A percentile compares a stretch with the other conserved stretches of the same genome.
Conservation (phyloP, 2,888 invertebrate genomes). For the Panopea generosa region DNA sequence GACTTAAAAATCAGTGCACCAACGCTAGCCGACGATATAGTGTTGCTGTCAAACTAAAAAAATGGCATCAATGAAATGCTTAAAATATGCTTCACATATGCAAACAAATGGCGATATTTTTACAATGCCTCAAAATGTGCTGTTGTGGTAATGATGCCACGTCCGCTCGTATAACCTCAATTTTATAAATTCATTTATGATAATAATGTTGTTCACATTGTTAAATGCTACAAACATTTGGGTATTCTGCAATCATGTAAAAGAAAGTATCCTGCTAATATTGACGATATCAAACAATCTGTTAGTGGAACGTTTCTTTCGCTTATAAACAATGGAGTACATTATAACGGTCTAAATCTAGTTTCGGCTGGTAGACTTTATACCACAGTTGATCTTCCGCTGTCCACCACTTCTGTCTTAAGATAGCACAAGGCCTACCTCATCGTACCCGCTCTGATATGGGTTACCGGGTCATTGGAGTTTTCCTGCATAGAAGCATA, state of each 20-base stretch:
- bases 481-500: too few species aligned
- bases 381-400: too few species aligned
- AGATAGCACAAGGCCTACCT: constrained; percentile 1
- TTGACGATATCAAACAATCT: neutral
- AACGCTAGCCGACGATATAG: too few species aligned
- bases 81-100: neutral
- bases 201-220: neutral
- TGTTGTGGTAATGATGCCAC: too few species aligned
- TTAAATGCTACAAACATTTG: neutral
- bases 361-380: neutral
- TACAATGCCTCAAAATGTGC: constrained; percentile 3
- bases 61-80: neutral
- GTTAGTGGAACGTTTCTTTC: neutral
- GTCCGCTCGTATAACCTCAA: too few species aligned
- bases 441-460: neutral
- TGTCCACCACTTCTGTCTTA: constrained; percentile 4
- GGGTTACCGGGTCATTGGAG: neutral
- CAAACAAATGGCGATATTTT: neutral
- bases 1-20: too few species aligned
- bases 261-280: neutral
- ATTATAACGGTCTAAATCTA: neutral
- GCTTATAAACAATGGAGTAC: neutral
- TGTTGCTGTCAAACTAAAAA: neutral
- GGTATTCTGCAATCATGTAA: too few species aligned
- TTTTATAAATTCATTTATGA: too few species aligned